A percentile compares a stretch with the other conserved stretches of the same genome.
These are phyloP conservation scores for Spinus pinus DNA, from an alignment of 2,797 vertebrate species.

Conservation along the genomic window DNA sequence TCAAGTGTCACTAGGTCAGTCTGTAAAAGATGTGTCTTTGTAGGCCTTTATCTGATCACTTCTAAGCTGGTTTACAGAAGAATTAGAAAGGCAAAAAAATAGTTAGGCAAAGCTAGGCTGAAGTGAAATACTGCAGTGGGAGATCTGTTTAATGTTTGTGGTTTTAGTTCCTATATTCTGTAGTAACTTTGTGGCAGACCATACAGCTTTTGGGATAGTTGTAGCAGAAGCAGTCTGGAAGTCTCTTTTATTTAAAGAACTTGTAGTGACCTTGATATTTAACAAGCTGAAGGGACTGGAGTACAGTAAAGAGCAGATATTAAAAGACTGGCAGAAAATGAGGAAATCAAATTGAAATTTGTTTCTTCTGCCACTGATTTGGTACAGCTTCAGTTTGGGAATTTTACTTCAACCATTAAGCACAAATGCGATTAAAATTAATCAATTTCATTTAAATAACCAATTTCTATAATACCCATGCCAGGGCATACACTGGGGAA, in stretches of 20 bases:
- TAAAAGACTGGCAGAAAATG: not conserved
- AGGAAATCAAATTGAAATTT: not conserved
- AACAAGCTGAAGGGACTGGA: not conserved
- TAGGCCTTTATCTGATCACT: not conserved
- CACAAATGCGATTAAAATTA: not conserved
- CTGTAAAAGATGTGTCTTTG: not conserved
- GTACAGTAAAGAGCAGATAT: not conserved
- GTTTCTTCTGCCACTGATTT: not conserved
- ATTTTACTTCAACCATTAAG: not conserved
- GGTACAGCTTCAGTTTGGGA: not conserved
- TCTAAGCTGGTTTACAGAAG: not conserved
- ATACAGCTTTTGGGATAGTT: not conserved
- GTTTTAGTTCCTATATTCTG: not conserved
- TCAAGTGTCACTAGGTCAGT: not conserved
- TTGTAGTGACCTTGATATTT: not conserved
- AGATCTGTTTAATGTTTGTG: not conserved
- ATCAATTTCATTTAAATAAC: not conserved
- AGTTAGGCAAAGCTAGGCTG: not conserved
- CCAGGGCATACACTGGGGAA: not conserved
- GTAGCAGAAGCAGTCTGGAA: not conserved
- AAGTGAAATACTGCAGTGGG: not conserved
- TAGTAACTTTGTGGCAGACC: not conserved
- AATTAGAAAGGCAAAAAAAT: not conserved
- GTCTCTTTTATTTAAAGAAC: not conserved
- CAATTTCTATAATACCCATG: not conserved